These are phyloP conservation scores for Aythya baeri DNA, from an alignment of 2,113 vertebrate species.

Conservation along the genomic window DNA sequence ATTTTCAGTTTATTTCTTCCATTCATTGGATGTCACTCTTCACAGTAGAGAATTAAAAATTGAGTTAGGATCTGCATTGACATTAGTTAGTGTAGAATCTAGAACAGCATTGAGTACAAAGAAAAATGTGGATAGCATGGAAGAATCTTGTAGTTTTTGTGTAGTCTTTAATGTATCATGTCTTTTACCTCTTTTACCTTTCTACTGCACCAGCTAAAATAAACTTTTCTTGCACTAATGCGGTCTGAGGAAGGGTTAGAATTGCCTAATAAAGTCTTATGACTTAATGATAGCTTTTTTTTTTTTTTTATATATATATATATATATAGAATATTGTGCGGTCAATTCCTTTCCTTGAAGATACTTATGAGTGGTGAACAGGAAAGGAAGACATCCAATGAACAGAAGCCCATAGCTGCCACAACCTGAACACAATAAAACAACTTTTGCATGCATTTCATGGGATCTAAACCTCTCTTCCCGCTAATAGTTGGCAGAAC, in stretches of 20 bases:
- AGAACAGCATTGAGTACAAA: neutral
- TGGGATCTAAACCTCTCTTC: neutral
- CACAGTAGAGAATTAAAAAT: neutral
- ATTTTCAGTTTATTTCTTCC: neutral
- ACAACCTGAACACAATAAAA: neutral
- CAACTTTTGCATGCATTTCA: rapidly evolving
- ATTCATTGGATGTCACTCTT: too few species aligned
- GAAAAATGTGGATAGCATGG: neutral
- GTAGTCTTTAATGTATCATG: neutral
- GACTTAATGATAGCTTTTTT: neutral
- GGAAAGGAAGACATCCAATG: neutral
- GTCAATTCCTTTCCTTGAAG: neutral
- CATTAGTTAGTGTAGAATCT: neutral
- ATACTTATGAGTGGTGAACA: rapidly evolving
- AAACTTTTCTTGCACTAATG: neutral
- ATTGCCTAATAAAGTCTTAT: neutral
- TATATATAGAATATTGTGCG: neutral
- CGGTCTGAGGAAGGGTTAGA: neutral
- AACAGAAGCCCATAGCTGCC: neutral
- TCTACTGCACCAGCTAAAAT: neutral
- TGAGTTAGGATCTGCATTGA: neutral
- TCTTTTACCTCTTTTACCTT: neutral
- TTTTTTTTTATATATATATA: neutral
- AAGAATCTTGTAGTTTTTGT: neutral
- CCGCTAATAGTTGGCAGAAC: neutral